phyloP scores from a whole-genome alignment of 1,140 invertebrate genomes.

The Drosophila azteca region DNA sequence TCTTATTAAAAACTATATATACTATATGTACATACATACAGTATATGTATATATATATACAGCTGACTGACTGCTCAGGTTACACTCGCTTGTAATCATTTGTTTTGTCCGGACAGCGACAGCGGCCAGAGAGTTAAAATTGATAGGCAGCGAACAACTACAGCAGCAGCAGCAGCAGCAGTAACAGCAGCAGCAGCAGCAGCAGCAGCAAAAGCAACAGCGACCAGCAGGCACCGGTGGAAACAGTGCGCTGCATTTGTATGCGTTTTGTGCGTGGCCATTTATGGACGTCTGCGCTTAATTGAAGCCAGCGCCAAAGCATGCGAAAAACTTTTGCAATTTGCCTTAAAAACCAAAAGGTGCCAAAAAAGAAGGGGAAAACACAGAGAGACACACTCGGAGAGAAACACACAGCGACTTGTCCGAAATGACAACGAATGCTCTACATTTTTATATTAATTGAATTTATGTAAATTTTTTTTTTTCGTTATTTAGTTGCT shows the following conservation, averaged over 20 bases:
- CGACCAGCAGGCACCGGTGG: slow-evolving; percentile 19
- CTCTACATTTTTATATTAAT: slow-evolving; percentile 62
- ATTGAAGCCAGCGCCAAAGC: slow-evolving; percentile 70
- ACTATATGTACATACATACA: slow-evolving; percentile 23
- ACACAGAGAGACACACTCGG: slow-evolving; percentile 21
- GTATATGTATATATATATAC: background rate
- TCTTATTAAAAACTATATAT: slow-evolving; percentile 70
- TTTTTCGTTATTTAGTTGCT: slow-evolving; percentile 21
- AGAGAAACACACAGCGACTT: slow-evolving; percentile 17
- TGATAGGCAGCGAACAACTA: slow-evolving; percentile 73
- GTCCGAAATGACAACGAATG: slow-evolving; percentile 58
- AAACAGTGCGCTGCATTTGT: slow-evolving; percentile 4
- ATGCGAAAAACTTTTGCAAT: slow-evolving; percentile 76
- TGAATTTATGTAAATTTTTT: slow-evolving; percentile 64
- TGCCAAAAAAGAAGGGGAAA: slow-evolving; percentile 55
- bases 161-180: slow-evolving; percentile 15
- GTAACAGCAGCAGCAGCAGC: background rate
- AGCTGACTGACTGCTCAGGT: slow-evolving; percentile 58
- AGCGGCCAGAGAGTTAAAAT: slow-evolving; percentile 61
- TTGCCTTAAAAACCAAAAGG: slow-evolving; percentile 56
- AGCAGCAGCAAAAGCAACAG: slow-evolving; percentile 13
- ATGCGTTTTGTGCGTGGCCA: slow-evolving; percentile 47
- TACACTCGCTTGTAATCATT: slow-evolving; percentile 79
- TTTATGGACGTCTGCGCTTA: slow-evolving; percentile 79
- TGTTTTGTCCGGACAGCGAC: slow-evolving; percentile 70